phyloP scores from a whole-genome alignment of 2,888 invertebrate genomes.

The Syrista parreyssii region DNA sequence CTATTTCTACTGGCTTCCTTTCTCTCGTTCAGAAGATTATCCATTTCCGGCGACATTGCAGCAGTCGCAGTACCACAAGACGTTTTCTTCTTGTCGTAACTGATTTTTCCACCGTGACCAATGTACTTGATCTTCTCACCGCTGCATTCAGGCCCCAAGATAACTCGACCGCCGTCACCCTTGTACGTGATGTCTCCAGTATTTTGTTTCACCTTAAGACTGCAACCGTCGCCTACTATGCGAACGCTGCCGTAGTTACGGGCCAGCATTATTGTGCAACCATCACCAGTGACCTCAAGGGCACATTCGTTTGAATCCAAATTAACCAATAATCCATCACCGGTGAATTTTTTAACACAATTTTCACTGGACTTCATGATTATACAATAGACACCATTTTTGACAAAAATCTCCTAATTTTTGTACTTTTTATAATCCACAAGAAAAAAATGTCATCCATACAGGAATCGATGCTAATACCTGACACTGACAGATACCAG shows the following conservation, averaged over 20 bases:
- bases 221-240: constrained; percentile 55
- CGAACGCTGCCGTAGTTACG: constrained; percentile 49
- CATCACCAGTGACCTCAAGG: constrained; percentile 52
- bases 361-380: not conserved
- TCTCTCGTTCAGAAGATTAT: constrained; percentile 5
- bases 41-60: constrained; percentile 8
- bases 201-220: constrained; percentile 46
- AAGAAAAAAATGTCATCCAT: not conserved
- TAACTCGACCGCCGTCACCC: constrained; percentile 54
- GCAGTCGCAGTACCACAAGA: not conserved
- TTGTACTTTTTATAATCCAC: not conserved
- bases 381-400: not conserved
- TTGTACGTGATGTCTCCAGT: constrained; percentile 50
- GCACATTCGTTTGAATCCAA: constrained; percentile 42
- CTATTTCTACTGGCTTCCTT: not conserved
- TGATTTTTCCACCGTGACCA: constrained; percentile 50
- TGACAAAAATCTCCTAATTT: not conserved
- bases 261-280: constrained; percentile 45
- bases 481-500: not conserved
- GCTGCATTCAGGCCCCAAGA: constrained; percentile 42
- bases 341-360: constrained; percentile 31
- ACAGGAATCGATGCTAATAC: not conserved
- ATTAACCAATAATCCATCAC: constrained; percentile 49
- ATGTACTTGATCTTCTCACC: constrained; percentile 43
- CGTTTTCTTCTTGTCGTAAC: not conserved